Percentiles rank a stretch among this genome's conserved stretches.
Conservation (phyloP, 2,888 invertebrate genomes). For the Standfussiana lucernea region DNA sequence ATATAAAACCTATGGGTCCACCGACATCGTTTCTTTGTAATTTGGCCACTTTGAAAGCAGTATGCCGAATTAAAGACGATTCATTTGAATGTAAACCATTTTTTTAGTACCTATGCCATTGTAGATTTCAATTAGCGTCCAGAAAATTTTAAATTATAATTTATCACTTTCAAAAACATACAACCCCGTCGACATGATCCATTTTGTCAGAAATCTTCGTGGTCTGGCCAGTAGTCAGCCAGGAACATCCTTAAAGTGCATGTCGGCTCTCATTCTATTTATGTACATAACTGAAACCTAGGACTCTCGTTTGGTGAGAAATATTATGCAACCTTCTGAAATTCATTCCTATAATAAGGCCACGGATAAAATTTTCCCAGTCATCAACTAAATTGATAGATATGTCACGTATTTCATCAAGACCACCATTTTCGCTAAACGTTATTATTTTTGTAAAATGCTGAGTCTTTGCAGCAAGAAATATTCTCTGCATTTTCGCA, state of each 20-base stretch:
- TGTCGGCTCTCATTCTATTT: background rate
- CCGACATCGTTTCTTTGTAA: constrained; percentile 24
- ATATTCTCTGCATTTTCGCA: constrained; percentile 27
- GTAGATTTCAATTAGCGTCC: background rate
- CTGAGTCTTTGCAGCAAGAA: constrained; percentile 7
- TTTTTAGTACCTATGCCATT: background rate
- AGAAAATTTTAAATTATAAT: too few species aligned
- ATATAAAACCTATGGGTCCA: constrained; percentile 33
- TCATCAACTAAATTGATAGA: constrained; percentile 32
- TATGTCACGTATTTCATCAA: constrained; percentile 42
- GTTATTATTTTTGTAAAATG: constrained; percentile 41
- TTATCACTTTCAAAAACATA: background rate
- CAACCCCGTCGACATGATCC: background rate
- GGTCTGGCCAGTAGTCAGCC: background rate
- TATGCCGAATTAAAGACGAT: background rate
- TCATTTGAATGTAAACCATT: background rate
- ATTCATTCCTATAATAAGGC: constrained; percentile 14
- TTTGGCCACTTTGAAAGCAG: constrained; percentile 20
- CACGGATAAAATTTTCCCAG: background rate
- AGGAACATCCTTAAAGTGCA: background rate
- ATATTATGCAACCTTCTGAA: background rate
- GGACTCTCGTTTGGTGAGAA: background rate
- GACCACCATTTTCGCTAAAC: constrained; percentile 5
- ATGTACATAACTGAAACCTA: background rate
- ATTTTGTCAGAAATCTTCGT: background rate